A percentile compares a stretch with the other conserved stretches of the same genome.
Evolutionary conservation across 92 coral and sea anemone species (phyloP).

Genomic region (Phenganax stokvisi): DNA sequence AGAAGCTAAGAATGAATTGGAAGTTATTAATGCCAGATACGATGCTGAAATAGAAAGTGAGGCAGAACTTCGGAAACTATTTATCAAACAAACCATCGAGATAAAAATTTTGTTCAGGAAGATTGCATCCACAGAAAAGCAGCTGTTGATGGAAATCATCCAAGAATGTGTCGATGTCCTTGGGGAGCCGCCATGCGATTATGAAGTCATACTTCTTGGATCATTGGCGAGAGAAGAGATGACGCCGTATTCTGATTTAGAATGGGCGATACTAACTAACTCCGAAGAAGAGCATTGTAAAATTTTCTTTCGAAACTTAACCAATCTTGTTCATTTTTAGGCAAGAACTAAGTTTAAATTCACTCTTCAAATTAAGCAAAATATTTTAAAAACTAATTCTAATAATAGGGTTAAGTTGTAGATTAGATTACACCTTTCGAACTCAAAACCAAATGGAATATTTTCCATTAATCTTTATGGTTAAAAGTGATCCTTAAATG

Average conservation of each 20-base stretch:
- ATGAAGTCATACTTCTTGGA: constrained; percentile 24
- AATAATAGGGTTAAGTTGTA: too few species aligned
- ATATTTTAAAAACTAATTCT: too few species aligned
- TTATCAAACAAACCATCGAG: not conserved
- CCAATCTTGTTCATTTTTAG: not conserved
- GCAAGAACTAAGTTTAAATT: too few species aligned
- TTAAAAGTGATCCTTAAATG: too few species aligned
- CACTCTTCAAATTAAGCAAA: too few species aligned
- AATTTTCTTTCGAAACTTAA: constrained; percentile 5
- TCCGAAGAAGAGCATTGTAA: too few species aligned
- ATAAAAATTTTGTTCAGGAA: not conserved
- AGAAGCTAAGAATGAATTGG: not conserved
- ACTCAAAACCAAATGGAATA: too few species aligned
- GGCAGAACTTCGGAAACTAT: not conserved
- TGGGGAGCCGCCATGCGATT: not conserved
- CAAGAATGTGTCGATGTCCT: constrained; percentile 13
- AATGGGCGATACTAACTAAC: too few species aligned
- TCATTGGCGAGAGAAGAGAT: not conserved
- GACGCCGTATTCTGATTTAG: too few species aligned
- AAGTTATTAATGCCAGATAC: not conserved
- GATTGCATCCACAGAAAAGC: not conserved
- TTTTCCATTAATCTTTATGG: too few species aligned
- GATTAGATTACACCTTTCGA: too few species aligned
- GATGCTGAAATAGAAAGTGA: not conserved
- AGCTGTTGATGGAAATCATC: not conserved